phyloP scores from a whole-genome alignment of 2,888 invertebrate genomes.

The Osmoderma eremita region DNA sequence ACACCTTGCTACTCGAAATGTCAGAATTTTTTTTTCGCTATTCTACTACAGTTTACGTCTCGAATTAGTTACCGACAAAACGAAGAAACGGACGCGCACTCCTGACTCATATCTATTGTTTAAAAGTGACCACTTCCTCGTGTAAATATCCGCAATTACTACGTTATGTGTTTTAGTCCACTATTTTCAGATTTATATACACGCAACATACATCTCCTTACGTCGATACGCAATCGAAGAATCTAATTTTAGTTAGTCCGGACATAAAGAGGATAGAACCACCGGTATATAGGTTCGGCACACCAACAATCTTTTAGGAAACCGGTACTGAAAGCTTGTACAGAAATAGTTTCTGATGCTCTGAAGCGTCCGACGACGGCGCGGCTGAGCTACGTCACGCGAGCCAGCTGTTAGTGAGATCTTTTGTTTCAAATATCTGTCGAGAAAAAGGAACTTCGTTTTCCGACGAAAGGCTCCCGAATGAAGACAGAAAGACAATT shows the following conservation, averaged over 20 bases:
- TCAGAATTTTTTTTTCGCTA: too few species aligned
- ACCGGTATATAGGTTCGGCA: conserved; percentile 18
- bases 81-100: too few species aligned
- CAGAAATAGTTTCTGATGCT: conserved; percentile 34
- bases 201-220: conserved; percentile 14
- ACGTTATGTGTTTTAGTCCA: conserved; percentile 17
- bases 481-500: background rate
- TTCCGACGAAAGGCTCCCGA: background rate
- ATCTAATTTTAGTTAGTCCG: conserved; percentile 30
- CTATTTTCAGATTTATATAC: conserved; percentile 11
- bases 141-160: conserved; percentile 16
- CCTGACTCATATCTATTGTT: too few species aligned
- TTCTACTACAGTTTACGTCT: too few species aligned
- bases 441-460: background rate
- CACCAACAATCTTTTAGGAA: conserved; percentile 26
- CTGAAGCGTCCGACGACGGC: conserved; percentile 23
- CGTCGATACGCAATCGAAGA: conserved; percentile 27
- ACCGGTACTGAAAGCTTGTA: conserved; percentile 22
- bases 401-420: conserved; percentile 28
- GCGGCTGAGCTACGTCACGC: conserved; percentile 22
- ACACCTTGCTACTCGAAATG: too few species aligned
- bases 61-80: too few species aligned
- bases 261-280: conserved; percentile 22
- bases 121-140: background rate
- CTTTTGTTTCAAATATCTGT: conserved; percentile 24